Evolutionary conservation across 2,113 vertebrate genomes (phyloP), one percentile per base, ranked within the genome.

Genomic region (Sapayoa aenigma): DNA sequence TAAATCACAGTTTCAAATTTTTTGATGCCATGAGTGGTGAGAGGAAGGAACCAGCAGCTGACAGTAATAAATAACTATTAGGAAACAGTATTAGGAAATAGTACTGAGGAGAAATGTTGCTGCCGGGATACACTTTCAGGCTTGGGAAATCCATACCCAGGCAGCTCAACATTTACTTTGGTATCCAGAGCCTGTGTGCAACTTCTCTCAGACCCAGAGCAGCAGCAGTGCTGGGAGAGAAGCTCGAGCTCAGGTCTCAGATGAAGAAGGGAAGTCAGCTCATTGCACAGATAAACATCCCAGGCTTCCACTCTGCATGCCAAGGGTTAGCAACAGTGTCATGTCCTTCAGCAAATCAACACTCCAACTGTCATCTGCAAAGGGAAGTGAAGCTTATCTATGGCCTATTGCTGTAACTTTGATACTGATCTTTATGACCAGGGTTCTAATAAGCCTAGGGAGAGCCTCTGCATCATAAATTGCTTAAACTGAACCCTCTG

Each of bases 81-180:
- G 89, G 94, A 92, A 96, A 91, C 66, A 79, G 79, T 86, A 56
- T 88, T 87, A 91, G 91, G 92, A 91, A 95, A 93, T 49, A 94
- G 62, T 75, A 67, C 69, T 46, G 55, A 84, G 73, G 24, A 90
- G 92, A 89, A 96, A 90, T 83, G 74, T 31, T 37, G 58, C 84
- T 84, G 72, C 79, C 85, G 42, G 72, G 63, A 62, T 84, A 66
- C 41, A 27, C 46, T 94, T 89, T 93, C 76, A 84, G 90, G 41
- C 23, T 19, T 24, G 39, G 28, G 76, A 39, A 81, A 94, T 66
- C 80, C 59, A 90, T 63, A 86, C 44, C 21, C 39, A 41, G 42
- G 63, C 87, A 77, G 73, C 39, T 89, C 72, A 93, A 37, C 60
- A 47, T 86, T 79, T 49, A 23, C 44, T 86, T 91, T 52, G 67